Percentiles rank a stretch among this genome's conserved stretches.
Conservation (phyloP, 2,113 vertebrate genomes). For the Oryctolagus cuniculus region DNA sequence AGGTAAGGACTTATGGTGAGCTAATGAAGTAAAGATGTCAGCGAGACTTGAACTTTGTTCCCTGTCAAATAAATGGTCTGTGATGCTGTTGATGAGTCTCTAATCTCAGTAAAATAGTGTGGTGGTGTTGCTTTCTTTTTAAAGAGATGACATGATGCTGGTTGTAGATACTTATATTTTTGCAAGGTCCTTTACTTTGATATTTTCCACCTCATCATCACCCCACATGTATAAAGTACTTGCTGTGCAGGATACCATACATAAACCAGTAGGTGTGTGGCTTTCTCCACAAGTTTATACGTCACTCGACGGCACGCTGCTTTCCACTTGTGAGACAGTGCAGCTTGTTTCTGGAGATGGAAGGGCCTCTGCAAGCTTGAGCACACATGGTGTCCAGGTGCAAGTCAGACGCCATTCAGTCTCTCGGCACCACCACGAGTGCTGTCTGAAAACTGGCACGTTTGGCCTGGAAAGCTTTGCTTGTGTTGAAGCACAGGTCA, state of each 20-base stretch:
- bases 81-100: constrained; percentile 31
- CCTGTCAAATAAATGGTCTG: constrained; percentile 29
- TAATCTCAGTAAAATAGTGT: constrained; percentile 29
- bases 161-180: constrained; percentile 58
- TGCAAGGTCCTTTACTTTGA: constrained; percentile 36
- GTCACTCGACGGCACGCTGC: background rate
- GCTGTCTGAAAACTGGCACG: background rate
- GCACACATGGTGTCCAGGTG: background rate
- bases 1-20: constrained; percentile 37
- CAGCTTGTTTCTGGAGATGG: background rate
- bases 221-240: background rate
- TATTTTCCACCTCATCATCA: constrained; percentile 25
- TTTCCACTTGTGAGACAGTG: background rate
- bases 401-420: background rate
- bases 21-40: background rate
- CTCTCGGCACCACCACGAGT: no score
- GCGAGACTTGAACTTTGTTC: background rate
- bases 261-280: background rate
- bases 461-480: background rate
- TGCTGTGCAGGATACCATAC: background rate
- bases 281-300: background rate
- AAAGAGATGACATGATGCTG: background rate
- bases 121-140: background rate
- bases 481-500: background rate
- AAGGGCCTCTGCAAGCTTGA: fast-evolving